These are phyloP conservation scores for Dynastes tityus DNA, from an alignment of 2,888 invertebrate genomes.

Conservation along the genomic window DNA sequence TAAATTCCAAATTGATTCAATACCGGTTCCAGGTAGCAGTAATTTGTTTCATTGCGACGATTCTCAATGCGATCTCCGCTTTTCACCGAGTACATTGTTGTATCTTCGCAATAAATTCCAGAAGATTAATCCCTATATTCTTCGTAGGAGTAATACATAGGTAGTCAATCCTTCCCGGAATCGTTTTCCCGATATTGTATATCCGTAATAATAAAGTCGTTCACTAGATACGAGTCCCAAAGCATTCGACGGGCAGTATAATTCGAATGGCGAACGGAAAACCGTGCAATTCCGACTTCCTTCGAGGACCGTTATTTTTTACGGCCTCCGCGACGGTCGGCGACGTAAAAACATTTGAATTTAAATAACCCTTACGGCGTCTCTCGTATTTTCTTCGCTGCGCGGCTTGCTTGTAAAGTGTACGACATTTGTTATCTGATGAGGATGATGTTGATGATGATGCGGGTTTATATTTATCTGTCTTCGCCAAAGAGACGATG, in stretches of 20 bases:
- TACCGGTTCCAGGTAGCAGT: too few species aligned
- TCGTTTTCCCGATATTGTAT: background rate
- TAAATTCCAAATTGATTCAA: too few species aligned
- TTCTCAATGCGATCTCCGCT: background rate
- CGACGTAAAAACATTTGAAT: constrained; percentile 34
- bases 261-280: background rate
- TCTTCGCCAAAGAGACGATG: background rate
- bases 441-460: background rate
- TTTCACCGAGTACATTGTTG: too few species aligned
- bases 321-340: background rate
- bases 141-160: background rate
- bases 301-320: constrained; percentile 18
- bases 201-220: background rate
- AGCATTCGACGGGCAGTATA: background rate
- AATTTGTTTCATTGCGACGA: background rate
- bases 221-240: too few species aligned
- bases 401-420: background rate
- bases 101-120: too few species aligned
- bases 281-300: background rate
- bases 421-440: constrained; percentile 20
- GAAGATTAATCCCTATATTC: too few species aligned
- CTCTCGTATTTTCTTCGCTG: background rate
- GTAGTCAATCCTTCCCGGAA: background rate
- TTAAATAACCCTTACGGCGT: constrained; percentile 15
- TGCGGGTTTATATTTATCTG: constrained; percentile 16